phyloP scores from a whole-genome alignment of 1,140 invertebrate species.

The Araneus ventricosus region DNA sequence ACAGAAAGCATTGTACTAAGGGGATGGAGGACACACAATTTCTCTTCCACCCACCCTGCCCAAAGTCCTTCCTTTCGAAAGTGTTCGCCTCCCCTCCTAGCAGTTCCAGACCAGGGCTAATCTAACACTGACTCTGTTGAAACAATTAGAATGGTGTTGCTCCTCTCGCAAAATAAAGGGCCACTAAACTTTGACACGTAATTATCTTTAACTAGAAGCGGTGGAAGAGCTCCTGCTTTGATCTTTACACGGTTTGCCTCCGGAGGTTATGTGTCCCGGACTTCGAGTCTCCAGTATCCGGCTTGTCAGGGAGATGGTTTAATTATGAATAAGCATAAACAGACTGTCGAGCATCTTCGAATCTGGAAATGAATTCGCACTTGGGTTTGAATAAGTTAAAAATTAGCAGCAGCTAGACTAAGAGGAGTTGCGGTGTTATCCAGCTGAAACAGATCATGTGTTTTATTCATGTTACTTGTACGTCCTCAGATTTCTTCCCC shows the following conservation, averaged over 20 bases:
- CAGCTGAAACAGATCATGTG: too few relatives aligned
- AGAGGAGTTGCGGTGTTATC: too few relatives aligned
- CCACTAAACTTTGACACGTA: conserved; percentile 65
- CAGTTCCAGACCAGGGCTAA: conserved; percentile 15
- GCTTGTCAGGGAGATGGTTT: conserved; percentile 6
- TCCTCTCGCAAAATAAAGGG: conserved; percentile 31
- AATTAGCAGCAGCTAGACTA: not conserved
- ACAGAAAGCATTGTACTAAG: not conserved
- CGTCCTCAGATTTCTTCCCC: too few relatives aligned
- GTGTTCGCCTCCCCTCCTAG: not conserved
- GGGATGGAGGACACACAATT: conserved; percentile 7
- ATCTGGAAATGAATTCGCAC: not conserved
- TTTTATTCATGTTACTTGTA: too few relatives aligned
- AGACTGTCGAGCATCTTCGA: not conserved
- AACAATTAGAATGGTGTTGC: conserved; percentile 68
- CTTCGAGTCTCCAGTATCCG: not conserved
- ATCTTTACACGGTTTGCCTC: conserved; percentile 27
- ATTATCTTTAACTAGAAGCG: conserved; percentile 62
- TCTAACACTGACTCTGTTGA: conserved; percentile 59
- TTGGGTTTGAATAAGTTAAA: not conserved
- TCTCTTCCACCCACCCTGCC: not conserved
- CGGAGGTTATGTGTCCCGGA: conserved; percentile 30
- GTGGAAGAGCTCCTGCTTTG: not conserved
- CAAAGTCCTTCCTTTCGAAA: conserved; percentile 42
- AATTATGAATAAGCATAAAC: conserved; percentile 49